Conservation (phyloP, 30 jellyfish, hydroid and myxozoan genomes). For the Sanderia malayensis region DNA sequence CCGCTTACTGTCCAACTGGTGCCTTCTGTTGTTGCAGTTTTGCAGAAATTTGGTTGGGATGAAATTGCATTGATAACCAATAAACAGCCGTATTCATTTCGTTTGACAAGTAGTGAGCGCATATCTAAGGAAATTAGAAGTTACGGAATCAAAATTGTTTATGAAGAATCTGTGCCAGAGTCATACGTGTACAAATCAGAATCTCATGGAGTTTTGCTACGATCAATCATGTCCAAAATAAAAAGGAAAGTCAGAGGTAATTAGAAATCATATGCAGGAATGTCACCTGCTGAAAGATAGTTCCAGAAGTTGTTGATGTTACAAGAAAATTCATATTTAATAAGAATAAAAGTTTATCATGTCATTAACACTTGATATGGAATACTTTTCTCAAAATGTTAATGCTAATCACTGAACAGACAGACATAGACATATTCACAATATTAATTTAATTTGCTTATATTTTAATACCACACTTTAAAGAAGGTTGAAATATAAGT, state of each 20-base stretch:
- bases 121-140: slow-evolving; percentile 16
- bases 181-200: background rate
- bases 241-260: slow-evolving; percentile 56
- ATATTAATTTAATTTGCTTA: no score
- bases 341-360: no score
- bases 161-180: slow-evolving; percentile 10
- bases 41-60: slow-evolving; percentile 68
- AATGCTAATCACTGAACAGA: no score
- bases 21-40: slow-evolving; percentile 72
- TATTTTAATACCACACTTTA: no score
- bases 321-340: no score
- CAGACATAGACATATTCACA: no score
- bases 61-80: slow-evolving; percentile 51
- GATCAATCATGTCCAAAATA: background rate
- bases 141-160: slow-evolving; percentile 24
- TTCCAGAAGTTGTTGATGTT: no score
- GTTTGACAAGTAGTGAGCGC: slow-evolving; percentile 7
- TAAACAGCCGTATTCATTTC: slow-evolving; percentile 8
- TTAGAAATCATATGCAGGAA: no score
- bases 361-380: no score
- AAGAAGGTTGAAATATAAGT: no score
- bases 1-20: slow-evolving; percentile 80
- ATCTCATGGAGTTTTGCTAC: background rate
- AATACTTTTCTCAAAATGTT: no score
- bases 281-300: no score